Evolutionary conservation across 1,140 invertebrate genomes (phyloP).

Genomic region (Lepidurus arcticus): DNA sequence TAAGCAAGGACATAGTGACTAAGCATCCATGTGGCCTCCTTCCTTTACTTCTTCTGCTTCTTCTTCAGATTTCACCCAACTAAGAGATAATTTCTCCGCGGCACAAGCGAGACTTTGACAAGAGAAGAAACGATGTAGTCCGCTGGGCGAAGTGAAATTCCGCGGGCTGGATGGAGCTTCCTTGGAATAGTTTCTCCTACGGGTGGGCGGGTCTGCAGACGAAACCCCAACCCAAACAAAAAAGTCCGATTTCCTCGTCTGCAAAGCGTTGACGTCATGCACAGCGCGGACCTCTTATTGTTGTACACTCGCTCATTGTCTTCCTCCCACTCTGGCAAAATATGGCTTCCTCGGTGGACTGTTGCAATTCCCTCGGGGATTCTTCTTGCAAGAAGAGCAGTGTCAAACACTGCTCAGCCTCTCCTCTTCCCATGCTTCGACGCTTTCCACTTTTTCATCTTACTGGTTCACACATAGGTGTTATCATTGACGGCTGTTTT

Average conservation of each 20-base stretch:
- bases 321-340: not conserved
- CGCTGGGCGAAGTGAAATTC: not conserved
- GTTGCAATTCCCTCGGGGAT: not conserved
- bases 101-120: no score
- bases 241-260: not conserved
- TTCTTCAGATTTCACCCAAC: not conserved
- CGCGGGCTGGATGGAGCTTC: not conserved
- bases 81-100: not conserved
- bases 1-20: constrained; percentile 31
- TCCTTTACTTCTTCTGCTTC: not conserved
- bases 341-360: not conserved
- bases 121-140: no score
- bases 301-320: not conserved
- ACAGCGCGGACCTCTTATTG: not conserved
- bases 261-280: constrained; percentile 1
- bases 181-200: not conserved
- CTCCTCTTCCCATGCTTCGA: no score
- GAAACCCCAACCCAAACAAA: not conserved
- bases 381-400: no score
- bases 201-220: not conserved
- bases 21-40: not conserved
- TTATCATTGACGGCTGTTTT: no score
- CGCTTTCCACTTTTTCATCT: no score
- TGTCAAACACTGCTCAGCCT: no score
- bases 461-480: no score